phyloP scores from a whole-genome alignment of 2,888 invertebrate species.

The Pandemis heparana region DNA sequence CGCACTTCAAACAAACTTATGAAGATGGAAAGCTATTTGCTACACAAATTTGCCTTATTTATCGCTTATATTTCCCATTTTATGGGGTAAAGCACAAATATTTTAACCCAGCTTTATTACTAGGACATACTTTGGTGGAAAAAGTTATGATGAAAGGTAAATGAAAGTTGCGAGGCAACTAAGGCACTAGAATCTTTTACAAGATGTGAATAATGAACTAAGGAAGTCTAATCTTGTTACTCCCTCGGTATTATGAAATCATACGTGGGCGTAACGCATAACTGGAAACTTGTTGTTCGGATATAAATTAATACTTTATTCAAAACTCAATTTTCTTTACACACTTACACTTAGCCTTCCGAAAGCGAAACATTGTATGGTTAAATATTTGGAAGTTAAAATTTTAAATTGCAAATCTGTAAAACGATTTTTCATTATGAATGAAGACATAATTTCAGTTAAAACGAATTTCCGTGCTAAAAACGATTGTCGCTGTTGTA shows the following conservation, averaged over 20 bases:
- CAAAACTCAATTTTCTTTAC: neutral
- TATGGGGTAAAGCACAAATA: neutral
- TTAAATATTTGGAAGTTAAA: neutral
- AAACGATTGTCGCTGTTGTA: neutral
- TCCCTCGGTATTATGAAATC: slow-evolving; percentile 3
- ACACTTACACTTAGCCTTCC: neutral
- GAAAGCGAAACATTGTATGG: neutral
- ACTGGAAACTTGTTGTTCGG: neutral
- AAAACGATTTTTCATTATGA: too few relatives aligned
- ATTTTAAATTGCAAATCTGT: neutral
- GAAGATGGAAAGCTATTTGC: neutral
- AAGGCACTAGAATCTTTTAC: slow-evolving; percentile 4
- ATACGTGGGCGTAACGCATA: neutral
- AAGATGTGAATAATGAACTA: slow-evolving; percentile 12
- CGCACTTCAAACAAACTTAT: slow-evolving; percentile 11
- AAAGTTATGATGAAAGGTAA: neutral
- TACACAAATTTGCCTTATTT: neutral
- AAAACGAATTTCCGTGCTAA: neutral
- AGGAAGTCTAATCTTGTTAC: slow-evolving; percentile 9
- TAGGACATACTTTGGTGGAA: too few relatives aligned
- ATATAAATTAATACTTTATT: slow-evolving; percentile 11
- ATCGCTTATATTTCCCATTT: slow-evolving; percentile 5
- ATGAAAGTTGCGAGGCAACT: neutral
- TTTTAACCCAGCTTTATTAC: slow-evolving; percentile 7
- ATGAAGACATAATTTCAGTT: neutral